A percentile compares a stretch with the other conserved stretches of the same genome.
phyloP scores from a whole-genome alignment of 1,140 invertebrate genomes.

The Drosophila suzukii region DNA sequence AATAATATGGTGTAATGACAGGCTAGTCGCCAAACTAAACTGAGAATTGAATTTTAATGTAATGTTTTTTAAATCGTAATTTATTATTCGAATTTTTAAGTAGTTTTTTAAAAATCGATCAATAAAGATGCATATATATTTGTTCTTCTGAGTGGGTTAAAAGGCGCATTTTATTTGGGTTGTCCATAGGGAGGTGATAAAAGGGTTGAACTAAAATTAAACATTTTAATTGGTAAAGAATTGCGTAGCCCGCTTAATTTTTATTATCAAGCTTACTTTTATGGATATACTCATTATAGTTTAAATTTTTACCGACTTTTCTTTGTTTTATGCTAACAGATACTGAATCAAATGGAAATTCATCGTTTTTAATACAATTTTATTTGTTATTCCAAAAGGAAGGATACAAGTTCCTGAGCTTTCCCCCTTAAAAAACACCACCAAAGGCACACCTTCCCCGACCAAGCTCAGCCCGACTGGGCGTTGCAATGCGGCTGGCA shows the following conservation, averaged over 20 bases:
- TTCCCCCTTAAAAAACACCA: conserved; percentile 16
- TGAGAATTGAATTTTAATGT: conserved; percentile 55
- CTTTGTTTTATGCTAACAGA: too few relatives aligned
- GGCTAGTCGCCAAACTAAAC: conserved; percentile 45
- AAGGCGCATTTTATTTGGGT: not conserved
- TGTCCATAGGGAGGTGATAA: not conserved
- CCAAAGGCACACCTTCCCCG: conserved; percentile 1
- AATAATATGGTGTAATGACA: conserved; percentile 32
- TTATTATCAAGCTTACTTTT: too few relatives aligned
- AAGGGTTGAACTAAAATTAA: not conserved
- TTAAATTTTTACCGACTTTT: not conserved
- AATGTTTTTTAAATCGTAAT: conserved; percentile 61
- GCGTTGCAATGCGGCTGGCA: conserved; percentile 45
- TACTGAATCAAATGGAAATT: not conserved
- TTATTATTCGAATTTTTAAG: conserved; percentile 72
- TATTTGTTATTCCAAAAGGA: not conserved
- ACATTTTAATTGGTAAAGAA: too few relatives aligned
- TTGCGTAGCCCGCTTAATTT: too few relatives aligned
- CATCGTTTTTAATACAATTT: not conserved
- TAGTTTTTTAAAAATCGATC: conserved; percentile 73
- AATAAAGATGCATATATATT: conserved; percentile 80
- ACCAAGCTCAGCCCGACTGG: conserved; percentile 21
- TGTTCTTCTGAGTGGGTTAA: conserved; percentile 84
- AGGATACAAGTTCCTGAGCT: conserved; percentile 8
- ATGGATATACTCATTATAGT: too few relatives aligned